Evolutionary conservation across 2,113 vertebrate species (phyloP).

Genomic region (Tamias sibiricus): DNA sequence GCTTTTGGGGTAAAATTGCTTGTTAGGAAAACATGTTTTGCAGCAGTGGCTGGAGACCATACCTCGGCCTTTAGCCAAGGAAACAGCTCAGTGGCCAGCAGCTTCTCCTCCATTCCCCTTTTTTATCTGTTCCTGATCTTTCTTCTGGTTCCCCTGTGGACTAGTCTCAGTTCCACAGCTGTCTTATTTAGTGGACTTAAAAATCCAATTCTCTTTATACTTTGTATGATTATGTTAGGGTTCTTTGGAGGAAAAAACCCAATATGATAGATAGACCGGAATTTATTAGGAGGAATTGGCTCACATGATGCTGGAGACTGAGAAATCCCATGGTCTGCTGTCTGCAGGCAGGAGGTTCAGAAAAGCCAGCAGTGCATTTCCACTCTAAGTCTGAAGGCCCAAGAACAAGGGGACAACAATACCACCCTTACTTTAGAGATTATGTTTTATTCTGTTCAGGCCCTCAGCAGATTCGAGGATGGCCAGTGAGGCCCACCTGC

Average conservation of each 20-base stretch:
- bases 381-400: background rate
- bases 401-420: background rate
- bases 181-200: background rate
- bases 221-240: background rate
- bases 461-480: background rate
- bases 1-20: constrained; percentile 33
- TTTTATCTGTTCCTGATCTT: background rate
- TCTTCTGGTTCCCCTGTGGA: background rate
- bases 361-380: background rate
- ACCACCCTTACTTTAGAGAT: background rate
- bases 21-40: constrained; percentile 66
- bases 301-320: background rate
- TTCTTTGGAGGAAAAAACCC: background rate
- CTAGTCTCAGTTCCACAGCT: background rate
- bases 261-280: background rate
- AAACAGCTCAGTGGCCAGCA: background rate
- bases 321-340: background rate
- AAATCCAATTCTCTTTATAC: background rate
- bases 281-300: background rate
- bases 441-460: too few relatives aligned
- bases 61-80: background rate
- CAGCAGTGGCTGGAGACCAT: background rate
- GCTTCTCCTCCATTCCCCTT: fast-evolving
- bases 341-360: background rate
- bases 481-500: background rate